Conservation (phyloP, 2,797 vertebrate species). For the Botia kubotai region DNA sequence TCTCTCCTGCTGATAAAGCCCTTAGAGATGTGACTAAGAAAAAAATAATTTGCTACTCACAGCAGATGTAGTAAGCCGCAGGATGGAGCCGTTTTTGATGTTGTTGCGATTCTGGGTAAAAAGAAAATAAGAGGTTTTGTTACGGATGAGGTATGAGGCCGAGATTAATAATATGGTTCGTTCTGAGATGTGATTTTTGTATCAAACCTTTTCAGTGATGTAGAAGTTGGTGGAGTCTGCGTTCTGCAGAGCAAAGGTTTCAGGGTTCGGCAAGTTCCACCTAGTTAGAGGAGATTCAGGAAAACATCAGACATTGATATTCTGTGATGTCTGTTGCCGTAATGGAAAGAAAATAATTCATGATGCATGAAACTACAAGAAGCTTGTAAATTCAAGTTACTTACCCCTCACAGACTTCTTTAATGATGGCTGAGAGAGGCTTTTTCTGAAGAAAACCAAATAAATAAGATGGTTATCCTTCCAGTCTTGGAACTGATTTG, state of each 20-base stretch:
- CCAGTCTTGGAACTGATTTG: not conserved
- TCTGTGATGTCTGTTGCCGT: not conserved
- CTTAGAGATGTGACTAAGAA: not conserved
- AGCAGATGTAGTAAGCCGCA: slow-evolving; percentile 92
- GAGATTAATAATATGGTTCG: not conserved
- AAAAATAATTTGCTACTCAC: slow-evolving; percentile 79
- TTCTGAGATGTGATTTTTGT: slow-evolving; percentile 1
- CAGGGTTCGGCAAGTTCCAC: slow-evolving; percentile 92
- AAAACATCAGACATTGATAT: slow-evolving; percentile 17
- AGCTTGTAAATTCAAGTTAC: slow-evolving; percentile 61
- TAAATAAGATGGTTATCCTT: not conserved
- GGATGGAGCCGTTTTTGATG: slow-evolving; percentile 97
- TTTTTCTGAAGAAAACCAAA: slow-evolving; percentile 88
- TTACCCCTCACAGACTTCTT: slow-evolving; percentile 99
- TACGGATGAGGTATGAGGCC: not conserved
- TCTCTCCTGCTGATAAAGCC: slow-evolving; percentile 26
- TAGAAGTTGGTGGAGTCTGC: slow-evolving; percentile 96
- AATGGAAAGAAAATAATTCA: not conserved
- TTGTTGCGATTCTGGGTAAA: slow-evolving; percentile 92
- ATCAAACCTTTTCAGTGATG: slow-evolving; percentile 95
- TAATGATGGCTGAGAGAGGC: slow-evolving; percentile 95
- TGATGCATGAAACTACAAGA: slow-evolving; percentile 4
- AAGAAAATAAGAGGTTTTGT: not conserved
- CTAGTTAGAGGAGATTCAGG: slow-evolving; percentile 70
- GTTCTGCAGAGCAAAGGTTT: slow-evolving; percentile 92